A percentile compares a stretch with the other conserved stretches of the same genome.
These are phyloP conservation scores for Melanotaenia pygmaea DNA, from an alignment of 2,797 vertebrate genomes.

Conservation along the genomic window DNA sequence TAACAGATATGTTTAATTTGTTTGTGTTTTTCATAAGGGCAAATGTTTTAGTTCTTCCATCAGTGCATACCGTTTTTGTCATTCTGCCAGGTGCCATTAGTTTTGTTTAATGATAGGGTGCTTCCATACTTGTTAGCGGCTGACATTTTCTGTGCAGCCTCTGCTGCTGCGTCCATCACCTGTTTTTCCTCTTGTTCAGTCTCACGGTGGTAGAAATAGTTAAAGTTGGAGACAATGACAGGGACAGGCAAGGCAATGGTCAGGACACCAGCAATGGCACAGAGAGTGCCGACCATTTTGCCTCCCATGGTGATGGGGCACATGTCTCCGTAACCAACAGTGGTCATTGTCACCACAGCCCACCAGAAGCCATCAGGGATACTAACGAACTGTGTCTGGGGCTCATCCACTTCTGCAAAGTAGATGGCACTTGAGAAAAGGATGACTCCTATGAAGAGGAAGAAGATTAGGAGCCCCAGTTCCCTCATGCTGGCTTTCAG, in stretches of 20 bases:
- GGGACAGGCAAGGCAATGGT: conserved; percentile 97
- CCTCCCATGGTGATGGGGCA: conserved; percentile 95
- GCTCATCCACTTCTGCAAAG: conserved; percentile 98
- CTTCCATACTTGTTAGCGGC: conserved; percentile 84
- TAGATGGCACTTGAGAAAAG: conserved; percentile 98
- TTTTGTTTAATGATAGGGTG: conserved; percentile 90
- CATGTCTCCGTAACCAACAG: conserved; percentile 98
- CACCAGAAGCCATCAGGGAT: conserved; percentile 99
- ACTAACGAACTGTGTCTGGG: conserved; percentile 95
- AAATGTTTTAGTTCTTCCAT: conserved; percentile 8
- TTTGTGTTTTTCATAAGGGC: conserved; percentile 25
- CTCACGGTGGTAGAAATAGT: conserved; percentile 98
- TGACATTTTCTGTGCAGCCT: conserved; percentile 83
- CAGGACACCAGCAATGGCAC: conserved; percentile 95
- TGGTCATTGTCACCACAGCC: conserved; percentile 99
- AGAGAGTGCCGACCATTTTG: conserved; percentile 96
- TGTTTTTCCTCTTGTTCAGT: conserved; percentile 93
- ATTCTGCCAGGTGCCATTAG: conserved; percentile 85
- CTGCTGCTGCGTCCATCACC: conserved; percentile 85
- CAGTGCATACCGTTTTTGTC: conserved; percentile 85
- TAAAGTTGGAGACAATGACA: conserved; percentile 99
- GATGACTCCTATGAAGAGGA: conserved; percentile 98
- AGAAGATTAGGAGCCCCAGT: conserved; percentile 94
- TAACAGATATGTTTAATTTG: conserved; percentile 47
- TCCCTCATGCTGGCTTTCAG: conserved; percentile 93